Evolutionary conservation across 2,113 vertebrate genomes (phyloP).

Genomic region (Syrrhaptes paradoxus): DNA sequence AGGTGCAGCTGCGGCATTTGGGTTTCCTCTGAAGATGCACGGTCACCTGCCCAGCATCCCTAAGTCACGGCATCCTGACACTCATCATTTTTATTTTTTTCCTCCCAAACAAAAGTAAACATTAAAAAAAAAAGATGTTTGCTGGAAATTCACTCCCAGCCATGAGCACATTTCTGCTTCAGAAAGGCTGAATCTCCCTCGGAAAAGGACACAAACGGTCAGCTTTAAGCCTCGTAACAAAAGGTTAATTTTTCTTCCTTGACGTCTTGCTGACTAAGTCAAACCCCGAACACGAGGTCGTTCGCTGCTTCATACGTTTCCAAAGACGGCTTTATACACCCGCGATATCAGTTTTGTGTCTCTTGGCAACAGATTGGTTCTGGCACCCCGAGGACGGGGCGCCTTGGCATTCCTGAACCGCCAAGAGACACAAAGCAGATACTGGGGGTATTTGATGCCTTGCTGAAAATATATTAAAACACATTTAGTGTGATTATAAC

Average conservation of each 20-base stretch:
- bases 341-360: conserved; percentile 54
- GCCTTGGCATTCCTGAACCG: conserved; percentile 33
- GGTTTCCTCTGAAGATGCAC: background rate
- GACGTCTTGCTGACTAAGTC: conserved; percentile 65
- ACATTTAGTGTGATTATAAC: background rate
- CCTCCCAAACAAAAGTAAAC: background rate
- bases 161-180: rapidly evolving
- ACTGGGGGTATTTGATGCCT: background rate
- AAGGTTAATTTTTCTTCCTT: conserved; percentile 68
- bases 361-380: conserved; percentile 69
- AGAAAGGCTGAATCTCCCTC: background rate
- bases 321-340: conserved; percentile 18
- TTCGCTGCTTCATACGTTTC: background rate
- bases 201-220: background rate
- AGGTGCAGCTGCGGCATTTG: background rate
- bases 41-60: background rate
- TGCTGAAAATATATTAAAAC: background rate
- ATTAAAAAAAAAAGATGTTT: background rate
- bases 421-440: conserved; percentile 30
- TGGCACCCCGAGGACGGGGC: conserved; percentile 45
- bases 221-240: background rate
- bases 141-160: background rate
- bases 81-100: background rate
- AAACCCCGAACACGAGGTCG: conserved; percentile 36
- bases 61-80: background rate